phyloP scores from a whole-genome alignment of 2,888 invertebrate genomes.

The Dasysyrphus albostriatus region DNA sequence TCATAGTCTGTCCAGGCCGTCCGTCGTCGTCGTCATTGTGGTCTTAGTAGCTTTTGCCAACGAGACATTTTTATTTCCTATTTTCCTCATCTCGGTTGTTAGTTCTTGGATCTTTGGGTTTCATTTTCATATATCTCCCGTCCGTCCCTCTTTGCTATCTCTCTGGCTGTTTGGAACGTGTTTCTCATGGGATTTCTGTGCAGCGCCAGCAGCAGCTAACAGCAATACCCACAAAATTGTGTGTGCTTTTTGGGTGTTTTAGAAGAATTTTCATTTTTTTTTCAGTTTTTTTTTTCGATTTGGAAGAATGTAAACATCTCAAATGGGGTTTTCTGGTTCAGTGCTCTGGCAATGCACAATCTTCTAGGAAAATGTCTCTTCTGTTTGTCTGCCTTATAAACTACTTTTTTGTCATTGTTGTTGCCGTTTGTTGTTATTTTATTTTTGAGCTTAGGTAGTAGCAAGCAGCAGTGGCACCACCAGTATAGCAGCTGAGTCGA shows the following conservation, averaged over 20 bases:
- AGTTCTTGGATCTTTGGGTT: constrained; percentile 32
- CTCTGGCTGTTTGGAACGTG: constrained; percentile 27
- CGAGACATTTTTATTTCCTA: constrained; percentile 73
- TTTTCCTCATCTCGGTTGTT: constrained; percentile 51
- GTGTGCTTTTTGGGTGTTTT: constrained; percentile 58
- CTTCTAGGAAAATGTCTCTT: constrained; percentile 49
- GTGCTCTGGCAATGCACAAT: constrained; percentile 59
- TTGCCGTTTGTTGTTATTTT: constrained; percentile 20
- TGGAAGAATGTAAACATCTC: constrained; percentile 68
- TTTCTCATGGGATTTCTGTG: constrained; percentile 66
- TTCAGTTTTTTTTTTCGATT: constrained; percentile 38
- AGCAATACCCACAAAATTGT: constrained; percentile 30
- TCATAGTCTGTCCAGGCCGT: constrained; percentile 20
- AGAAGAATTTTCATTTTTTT: constrained; percentile 14
- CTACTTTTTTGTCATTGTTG: constrained; percentile 4
- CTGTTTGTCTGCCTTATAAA: constrained; percentile 49
- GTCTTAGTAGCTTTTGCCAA: constrained; percentile 53
- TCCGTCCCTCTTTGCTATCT: background rate
- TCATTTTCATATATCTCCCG: constrained; percentile 43
- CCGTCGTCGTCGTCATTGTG: constrained; percentile 22
- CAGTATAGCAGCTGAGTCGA: constrained; percentile 50
- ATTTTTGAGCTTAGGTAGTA: constrained; percentile 25
- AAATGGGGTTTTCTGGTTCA: constrained; percentile 72
- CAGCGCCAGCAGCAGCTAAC: constrained; percentile 1
- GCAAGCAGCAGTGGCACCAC: background rate